Evolutionary conservation across 1,140 invertebrate genomes (phyloP).

Genomic region (Leptopilina boulardi): DNA sequence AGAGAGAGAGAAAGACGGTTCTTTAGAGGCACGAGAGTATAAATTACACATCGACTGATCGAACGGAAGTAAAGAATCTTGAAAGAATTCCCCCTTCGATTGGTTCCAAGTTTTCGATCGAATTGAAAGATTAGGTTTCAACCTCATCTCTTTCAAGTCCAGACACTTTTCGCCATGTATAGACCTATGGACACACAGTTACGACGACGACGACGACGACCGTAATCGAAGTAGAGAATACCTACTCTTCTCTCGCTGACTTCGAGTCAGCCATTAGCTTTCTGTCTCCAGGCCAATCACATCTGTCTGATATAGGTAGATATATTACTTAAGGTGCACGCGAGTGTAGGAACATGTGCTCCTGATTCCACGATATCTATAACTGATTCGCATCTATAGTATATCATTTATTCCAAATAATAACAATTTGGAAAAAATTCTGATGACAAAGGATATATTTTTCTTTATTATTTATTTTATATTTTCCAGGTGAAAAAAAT

Average conservation of each 20-base stretch:
- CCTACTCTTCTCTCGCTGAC: slow-evolving; percentile 26
- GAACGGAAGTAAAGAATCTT: slow-evolving; percentile 31
- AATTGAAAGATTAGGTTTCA: slow-evolving; percentile 26
- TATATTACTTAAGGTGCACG: slow-evolving; percentile 39
- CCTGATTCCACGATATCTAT: slow-evolving; percentile 30
- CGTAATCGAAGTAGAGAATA: slow-evolving; percentile 47
- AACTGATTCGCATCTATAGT: background rate
- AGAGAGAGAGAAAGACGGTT: background rate
- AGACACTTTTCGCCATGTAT: slow-evolving; percentile 30
- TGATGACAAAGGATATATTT: too few relatives aligned
- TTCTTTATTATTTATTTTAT: too few relatives aligned
- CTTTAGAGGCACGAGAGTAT: slow-evolving; percentile 18
- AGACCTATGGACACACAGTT: slow-evolving; percentile 22
- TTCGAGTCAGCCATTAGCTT: slow-evolving; percentile 57
- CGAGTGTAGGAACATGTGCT: slow-evolving; percentile 20
- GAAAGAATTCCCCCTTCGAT: background rate
- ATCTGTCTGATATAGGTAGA: slow-evolving; percentile 38
- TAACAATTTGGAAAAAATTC: background rate
- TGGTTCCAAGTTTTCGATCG: slow-evolving; percentile 28
- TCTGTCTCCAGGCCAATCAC: slow-evolving; percentile 57
- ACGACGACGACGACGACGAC: too few relatives aligned
- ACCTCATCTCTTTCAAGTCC: slow-evolving; percentile 18
- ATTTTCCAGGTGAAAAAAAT: too few relatives aligned
- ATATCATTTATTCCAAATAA: slow-evolving; percentile 8
- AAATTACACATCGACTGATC: slow-evolving; percentile 25